Evolutionary conservation across 2,113 vertebrate species (phyloP).

Genomic region (Diphyllodes magnificus): DNA sequence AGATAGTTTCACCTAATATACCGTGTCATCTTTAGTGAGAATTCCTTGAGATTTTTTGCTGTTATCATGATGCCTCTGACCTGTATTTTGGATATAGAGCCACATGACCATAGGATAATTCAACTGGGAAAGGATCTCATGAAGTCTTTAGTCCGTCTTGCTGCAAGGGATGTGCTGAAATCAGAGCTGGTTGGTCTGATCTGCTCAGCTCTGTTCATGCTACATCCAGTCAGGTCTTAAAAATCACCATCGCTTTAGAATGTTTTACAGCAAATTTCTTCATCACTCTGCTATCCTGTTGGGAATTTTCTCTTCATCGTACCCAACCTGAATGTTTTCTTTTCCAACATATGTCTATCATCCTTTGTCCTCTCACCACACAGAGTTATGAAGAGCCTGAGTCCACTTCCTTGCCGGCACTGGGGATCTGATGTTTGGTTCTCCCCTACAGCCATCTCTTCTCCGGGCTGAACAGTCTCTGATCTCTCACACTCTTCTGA

Average conservation of each 20-base stretch:
- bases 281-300: neutral
- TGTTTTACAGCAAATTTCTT: neutral
- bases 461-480: neutral
- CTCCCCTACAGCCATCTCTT: neutral
- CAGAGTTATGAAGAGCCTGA: rapidly evolving
- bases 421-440: rapidly evolving
- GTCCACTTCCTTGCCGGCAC: rapidly evolving
- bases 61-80: neutral
- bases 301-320: neutral
- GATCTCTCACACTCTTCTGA: rapidly evolving
- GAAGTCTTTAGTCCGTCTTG: neutral
- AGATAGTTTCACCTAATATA: neutral
- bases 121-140: neutral
- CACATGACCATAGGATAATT: neutral
- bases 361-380: neutral
- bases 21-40: neutral
- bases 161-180: neutral
- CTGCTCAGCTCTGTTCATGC: neutral
- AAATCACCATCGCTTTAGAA: neutral
- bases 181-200: neutral
- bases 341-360: rapidly evolving
- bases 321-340: neutral
- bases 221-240: neutral
- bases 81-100: neutral
- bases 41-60: neutral